Evolutionary conservation across 2,113 vertebrate genomes (phyloP), one percentile per base, ranked within the genome.

Genomic region (Sceloporus undulatus): DNA sequence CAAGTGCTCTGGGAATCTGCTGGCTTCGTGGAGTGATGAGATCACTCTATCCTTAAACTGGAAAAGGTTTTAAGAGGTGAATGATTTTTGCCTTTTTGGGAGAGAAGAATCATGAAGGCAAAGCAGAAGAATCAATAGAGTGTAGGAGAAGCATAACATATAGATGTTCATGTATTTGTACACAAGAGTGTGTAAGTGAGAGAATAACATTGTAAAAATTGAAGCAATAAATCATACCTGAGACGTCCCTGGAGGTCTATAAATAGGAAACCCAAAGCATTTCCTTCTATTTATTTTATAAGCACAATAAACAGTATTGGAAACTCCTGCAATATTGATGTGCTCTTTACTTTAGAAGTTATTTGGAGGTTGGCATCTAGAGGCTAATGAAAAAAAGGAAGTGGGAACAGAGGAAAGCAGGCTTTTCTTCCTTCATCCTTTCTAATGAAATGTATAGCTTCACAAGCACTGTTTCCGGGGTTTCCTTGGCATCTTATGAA

Each of bases 271-370:
- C 94, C 87, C 93, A 95, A 97, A 97, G 96, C 96, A 96, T 96
- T 97, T 96, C 94, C 95, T 97, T 96, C 95, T 97, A 96, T 96
- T 97, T 97, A 96, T 97, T 97, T 97, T 96, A 97, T 97, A 97
- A 96, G 95, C 94, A 95, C 95, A 95, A 97, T 97, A 97, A 97
- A 97, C 96, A 96, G 95, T 96, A 97, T 94, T 96, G 96, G 95
- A 95, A 96, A 94, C 92, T 94, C 90, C 74, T 96, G 92, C 94
- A 96, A 94, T 97, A 97, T 97, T 97, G 96, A 97, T 96, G 94
- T 96, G 90, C 82, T 96, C 93, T 94, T 97, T 95, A 96, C 95
- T 95, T 96, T 91, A 91, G 87, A 94, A 94, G 94, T 96, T 97
- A 97, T 97, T 97, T 96, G 93, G 94, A 89, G 91, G 90, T 95